These are phyloP conservation scores for Lycorma delicatula DNA, from an alignment of 1,140 invertebrate species.

Conservation along the genomic window DNA sequence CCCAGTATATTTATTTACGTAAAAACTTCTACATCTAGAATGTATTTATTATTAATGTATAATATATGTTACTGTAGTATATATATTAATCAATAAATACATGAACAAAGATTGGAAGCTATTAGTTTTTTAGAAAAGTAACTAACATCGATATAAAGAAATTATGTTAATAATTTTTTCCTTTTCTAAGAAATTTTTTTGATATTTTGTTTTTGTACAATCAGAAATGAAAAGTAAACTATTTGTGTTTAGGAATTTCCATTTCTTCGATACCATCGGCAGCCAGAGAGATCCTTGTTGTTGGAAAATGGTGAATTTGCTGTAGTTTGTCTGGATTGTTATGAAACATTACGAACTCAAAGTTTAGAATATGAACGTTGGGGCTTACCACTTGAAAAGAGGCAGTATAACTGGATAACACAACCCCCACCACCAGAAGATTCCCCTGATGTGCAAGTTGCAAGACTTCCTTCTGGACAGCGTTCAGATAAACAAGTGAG, in stretches of 20 bases:
- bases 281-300: conserved; percentile 70
- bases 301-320: conserved; percentile 85
- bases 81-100: too few relatives aligned
- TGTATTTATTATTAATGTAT: too few relatives aligned
- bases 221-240: too few relatives aligned
- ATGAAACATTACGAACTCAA: conserved; percentile 75
- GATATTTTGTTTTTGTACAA: too few relatives aligned
- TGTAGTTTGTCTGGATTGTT: conserved; percentile 87
- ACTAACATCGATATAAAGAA: too few relatives aligned
- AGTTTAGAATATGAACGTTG: conserved; percentile 80
- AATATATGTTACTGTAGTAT: too few relatives aligned
- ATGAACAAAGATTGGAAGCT: too few relatives aligned
- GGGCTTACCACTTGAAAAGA: conserved; percentile 76
- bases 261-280: conserved; percentile 61
- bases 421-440: conserved; percentile 81
- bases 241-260: conserved; percentile 45
- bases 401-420: conserved; percentile 86
- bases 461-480: conserved; percentile 69
- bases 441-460: conserved; percentile 68
- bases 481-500: conserved; percentile 64
- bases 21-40: too few relatives aligned
- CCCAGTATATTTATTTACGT: too few relatives aligned
- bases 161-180: too few relatives aligned
- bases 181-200: too few relatives aligned
- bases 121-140: too few relatives aligned